Evolutionary conservation across 2,113 vertebrate genomes (phyloP), one percentile per base, ranked within the genome.

Genomic region (Gallinago media): DNA sequence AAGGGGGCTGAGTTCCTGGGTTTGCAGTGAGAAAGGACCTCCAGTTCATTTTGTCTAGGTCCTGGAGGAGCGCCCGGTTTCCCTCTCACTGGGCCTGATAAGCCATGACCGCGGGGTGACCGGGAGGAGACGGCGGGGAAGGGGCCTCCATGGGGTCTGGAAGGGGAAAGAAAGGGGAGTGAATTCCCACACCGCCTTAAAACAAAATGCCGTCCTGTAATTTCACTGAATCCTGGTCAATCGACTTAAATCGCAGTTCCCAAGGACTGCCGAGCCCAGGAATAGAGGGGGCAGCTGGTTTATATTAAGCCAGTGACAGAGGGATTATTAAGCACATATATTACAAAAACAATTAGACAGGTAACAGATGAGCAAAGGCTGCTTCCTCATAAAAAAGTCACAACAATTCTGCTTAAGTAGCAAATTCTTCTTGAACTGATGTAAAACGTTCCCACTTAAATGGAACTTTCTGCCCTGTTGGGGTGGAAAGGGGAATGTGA

Each of bases 31-130:
- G 42, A 50, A 54, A 73, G 7, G 3, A 6, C 38, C n/a, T 65
- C 31, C 9, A 46, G 29, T 11, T 72, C 36, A 3, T 81, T 56
- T 85, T 62, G 56, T 17, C 47, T 62, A 54, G 56, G 32, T 10
- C 2, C 19, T 44, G 34, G 11, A 2, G 0, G 55, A 27, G 15
- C 1, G 3, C 27, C 29, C 0, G 0, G 18, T 44, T 32, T 58
- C 25, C 36, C 38, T 20, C 7, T 17, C 1, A 0, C 38, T 47
- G 73, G 68, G 42, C 65, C 54, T n/a, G 56, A 54, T 66, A 44
- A 83, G 34, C 72, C 4, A 3, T 38, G 66, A 34, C 85, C 83
- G 66, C 0, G 1, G 18, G 8, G 34, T 1, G 26, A 62, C 40
- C 22, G 12, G 56, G 52, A 50, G 79, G 42, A 55, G 38, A 40